A percentile compares a stretch with the other conserved stretches of the same genome.
These are phyloP conservation scores for Cremastobaeus sp. DNA, from an alignment of 2,888 invertebrate genomes.

Conservation along the genomic window DNA sequence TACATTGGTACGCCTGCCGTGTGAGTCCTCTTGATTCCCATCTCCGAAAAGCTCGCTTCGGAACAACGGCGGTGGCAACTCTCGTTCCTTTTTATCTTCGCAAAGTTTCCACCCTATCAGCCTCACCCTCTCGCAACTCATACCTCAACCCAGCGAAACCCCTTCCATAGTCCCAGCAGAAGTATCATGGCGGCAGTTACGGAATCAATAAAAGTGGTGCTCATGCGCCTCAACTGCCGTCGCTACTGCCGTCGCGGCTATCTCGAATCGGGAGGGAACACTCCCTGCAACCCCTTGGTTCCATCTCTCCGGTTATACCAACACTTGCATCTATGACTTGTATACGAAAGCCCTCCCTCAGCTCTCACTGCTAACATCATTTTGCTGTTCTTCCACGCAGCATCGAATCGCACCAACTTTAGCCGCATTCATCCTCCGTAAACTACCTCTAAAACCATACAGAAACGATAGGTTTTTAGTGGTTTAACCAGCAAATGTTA, in stretches of 20 bases:
- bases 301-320: constrained; percentile 29
- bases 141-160: constrained; percentile 64
- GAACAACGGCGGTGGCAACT: constrained; percentile 73
- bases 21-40: constrained; percentile 64
- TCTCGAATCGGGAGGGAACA: constrained; percentile 38
- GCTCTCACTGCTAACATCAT: constrained; percentile 37
- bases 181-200: constrained; percentile 79
- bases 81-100: constrained; percentile 79
- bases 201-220: constrained; percentile 79
- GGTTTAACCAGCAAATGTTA: constrained; percentile 67
- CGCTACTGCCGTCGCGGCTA: constrained; percentile 63
- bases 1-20: constrained; percentile 74
- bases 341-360: constrained; percentile 37
- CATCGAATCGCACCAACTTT: constrained; percentile 75
- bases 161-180: constrained; percentile 68
- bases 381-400: constrained; percentile 57
- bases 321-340: constrained; percentile 49
- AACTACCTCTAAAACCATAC: constrained; percentile 76
- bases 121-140: constrained; percentile 72
- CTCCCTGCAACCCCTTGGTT: constrained; percentile 57
- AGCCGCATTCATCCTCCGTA: constrained; percentile 68
- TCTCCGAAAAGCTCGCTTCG: constrained; percentile 63
- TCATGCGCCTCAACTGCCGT: constrained; percentile 78
- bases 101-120: constrained; percentile 79
- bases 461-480: constrained; percentile 66